Evolutionary conservation across 2,113 vertebrate genomes (phyloP), one percentile per base, ranked within the genome.

Genomic region (Mormoops blainvillei): DNA sequence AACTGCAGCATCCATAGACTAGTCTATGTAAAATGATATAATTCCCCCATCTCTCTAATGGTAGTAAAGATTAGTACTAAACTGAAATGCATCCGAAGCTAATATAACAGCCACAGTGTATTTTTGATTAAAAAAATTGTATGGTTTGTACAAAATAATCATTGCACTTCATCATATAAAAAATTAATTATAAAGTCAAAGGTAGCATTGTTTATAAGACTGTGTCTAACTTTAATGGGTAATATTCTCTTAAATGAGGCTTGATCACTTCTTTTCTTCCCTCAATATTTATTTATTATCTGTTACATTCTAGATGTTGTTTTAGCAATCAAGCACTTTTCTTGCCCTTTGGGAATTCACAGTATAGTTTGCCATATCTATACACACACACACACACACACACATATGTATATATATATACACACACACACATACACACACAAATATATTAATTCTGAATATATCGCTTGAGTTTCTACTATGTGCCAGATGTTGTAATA

Each of bases 121-220:
- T 41, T 58, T 94, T 31, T 33, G 1, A 56, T 56, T 26, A 28
- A 68, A 90, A 89, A 16, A 88, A 52, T 26, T 67, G 22, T 36
- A 58, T 68, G 15, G 4, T 16, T 86, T 82, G 38, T 77, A 16
- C 7, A 52, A 88, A 96, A 63, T 74, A 43, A 58, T 81, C 70
- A 78, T 43, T 58, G 43, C 0, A 13, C 7, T 84, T 93, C 22
- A 74, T 96, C 38, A 63, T 38, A 15, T 82, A 38, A 70, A 70
- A 93, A 71, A 54, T 87, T 87, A 81, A 89, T 82, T 80, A 58
- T 67, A 76, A 85, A 85, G 56, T 70, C 43, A 89, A 76, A 85
- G 4, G 8, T 82, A 71, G 31, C 11, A 74, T 28, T 85, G 43
- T 20, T 19, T 68, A 9, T 54, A 63, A 86, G 33, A 91, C 48